phyloP scores from a whole-genome alignment of 2,113 vertebrate genomes.

The Cariama cristata region DNA sequence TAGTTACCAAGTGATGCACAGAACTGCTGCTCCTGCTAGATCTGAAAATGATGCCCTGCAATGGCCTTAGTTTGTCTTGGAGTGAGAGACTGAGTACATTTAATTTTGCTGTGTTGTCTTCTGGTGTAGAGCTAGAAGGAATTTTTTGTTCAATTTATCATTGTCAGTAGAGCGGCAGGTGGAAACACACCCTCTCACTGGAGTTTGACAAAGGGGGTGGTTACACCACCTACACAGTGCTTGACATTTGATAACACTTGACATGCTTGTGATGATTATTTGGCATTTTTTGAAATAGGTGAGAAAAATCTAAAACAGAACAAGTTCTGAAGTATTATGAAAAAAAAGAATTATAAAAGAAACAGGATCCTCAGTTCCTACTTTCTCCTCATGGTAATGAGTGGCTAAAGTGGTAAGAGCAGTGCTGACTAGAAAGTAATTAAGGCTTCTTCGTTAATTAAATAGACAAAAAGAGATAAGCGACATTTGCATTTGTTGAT shows the following conservation, averaged over 20 bases:
- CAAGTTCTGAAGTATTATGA: background rate
- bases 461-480: slow-evolving; percentile 2
- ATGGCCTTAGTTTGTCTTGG: background rate
- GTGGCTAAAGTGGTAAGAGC: background rate
- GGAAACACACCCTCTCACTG: background rate
- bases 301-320: background rate
- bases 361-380: background rate
- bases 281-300: background rate
- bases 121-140: background rate
- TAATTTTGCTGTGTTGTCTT: background rate
- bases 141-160: background rate
- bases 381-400: background rate
- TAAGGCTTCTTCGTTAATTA: slow-evolving; percentile 51
- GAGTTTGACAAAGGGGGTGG: background rate
- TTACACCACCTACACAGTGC: background rate
- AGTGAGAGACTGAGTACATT: background rate
- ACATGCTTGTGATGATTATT: background rate
- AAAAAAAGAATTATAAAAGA: background rate
- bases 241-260: slow-evolving; percentile 19
- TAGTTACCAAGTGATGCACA: background rate
- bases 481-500: slow-evolving; percentile 48
- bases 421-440: slow-evolving; percentile 16
- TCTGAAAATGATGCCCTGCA: background rate
- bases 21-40: background rate
- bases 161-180: background rate